A percentile compares a stretch with the other conserved stretches of the same genome.
These are phyloP conservation scores for Drosophila miranda DNA, from an alignment of 1,140 invertebrate species.

Conservation along the genomic window DNA sequence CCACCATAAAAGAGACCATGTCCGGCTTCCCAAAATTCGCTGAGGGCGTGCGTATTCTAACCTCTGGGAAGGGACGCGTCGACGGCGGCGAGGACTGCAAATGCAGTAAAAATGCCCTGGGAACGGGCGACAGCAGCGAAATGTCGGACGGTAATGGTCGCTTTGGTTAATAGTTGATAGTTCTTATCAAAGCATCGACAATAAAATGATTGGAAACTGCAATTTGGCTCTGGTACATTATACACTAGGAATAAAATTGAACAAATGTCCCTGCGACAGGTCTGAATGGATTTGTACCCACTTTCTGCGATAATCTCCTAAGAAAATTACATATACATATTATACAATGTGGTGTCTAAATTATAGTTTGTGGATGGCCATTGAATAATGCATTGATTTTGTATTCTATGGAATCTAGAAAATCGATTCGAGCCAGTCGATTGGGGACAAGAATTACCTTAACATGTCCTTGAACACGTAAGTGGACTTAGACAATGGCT, in stretches of 20 bases:
- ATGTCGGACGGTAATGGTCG: conserved; percentile 50
- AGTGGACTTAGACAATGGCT: conserved; percentile 26
- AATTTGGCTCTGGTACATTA: no score
- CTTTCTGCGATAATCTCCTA: no score
- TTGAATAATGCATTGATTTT: not conserved
- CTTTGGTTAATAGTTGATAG: conserved; percentile 39
- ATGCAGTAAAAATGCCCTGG: conserved; percentile 52
- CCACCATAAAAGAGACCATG: conserved; percentile 75
- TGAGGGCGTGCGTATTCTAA: conserved; percentile 71
- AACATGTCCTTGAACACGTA: conserved; percentile 26
- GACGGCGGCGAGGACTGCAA: conserved; percentile 70
- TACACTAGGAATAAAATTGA: not conserved
- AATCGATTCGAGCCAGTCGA: conserved; percentile 25
- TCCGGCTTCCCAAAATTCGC: conserved; percentile 76
- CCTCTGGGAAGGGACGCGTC: conserved; percentile 53
- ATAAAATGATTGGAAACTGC: no score
- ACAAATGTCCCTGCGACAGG: not conserved
- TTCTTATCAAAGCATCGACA: no score
- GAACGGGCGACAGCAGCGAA: conserved; percentile 47
- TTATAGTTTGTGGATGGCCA: no score
- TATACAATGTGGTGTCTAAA: no score
- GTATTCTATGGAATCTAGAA: conserved; percentile 14
- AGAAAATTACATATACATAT: no score
- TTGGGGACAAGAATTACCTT: conserved; percentile 1
- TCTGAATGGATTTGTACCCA: no score